A percentile compares a stretch with the other conserved stretches of the same genome.
These are phyloP conservation scores for Hapalemur alaotrensis DNA, from an alignment of 2,797 vertebrate species.

Conservation along the genomic window DNA sequence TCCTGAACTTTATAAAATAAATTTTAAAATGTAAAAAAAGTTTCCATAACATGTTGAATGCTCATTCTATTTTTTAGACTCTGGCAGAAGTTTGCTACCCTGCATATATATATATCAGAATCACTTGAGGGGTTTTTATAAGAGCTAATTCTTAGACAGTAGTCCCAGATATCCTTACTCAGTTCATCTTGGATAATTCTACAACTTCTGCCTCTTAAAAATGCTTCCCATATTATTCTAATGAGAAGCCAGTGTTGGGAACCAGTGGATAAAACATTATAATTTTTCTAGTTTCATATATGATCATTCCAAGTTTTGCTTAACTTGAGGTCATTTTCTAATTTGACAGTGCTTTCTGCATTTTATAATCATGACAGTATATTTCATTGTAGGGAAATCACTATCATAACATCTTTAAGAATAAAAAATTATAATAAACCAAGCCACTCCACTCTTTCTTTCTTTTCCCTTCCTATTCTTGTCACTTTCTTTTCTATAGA, in stretches of 20 bases:
- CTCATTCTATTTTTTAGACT: not conserved
- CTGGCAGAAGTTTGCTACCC: not conserved
- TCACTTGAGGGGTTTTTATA: not conserved
- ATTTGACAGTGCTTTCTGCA: not conserved
- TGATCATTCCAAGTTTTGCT: not conserved
- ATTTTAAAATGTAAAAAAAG: not conserved
- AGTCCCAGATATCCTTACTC: not conserved
- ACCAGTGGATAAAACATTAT: not conserved
- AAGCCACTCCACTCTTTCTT: not conserved
- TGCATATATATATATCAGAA: not conserved
- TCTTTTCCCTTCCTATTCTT: not conserved
- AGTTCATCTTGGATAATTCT: not conserved
- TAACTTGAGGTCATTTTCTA: not conserved
- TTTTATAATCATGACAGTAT: not conserved
- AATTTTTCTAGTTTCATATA: not conserved
- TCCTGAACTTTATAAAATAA: too few relatives aligned
- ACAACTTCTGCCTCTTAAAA: not conserved
- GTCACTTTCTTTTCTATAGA: not conserved
- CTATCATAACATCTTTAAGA: not conserved
- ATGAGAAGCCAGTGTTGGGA: not conserved
- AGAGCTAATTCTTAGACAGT: not conserved
- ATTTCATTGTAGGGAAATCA: not conserved
- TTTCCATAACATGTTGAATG: not conserved
- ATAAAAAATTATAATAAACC: not conserved
- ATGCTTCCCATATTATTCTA: not conserved